Evolutionary conservation across 1,140 invertebrate genomes (phyloP).

Genomic region (Drosophila leontia): DNA sequence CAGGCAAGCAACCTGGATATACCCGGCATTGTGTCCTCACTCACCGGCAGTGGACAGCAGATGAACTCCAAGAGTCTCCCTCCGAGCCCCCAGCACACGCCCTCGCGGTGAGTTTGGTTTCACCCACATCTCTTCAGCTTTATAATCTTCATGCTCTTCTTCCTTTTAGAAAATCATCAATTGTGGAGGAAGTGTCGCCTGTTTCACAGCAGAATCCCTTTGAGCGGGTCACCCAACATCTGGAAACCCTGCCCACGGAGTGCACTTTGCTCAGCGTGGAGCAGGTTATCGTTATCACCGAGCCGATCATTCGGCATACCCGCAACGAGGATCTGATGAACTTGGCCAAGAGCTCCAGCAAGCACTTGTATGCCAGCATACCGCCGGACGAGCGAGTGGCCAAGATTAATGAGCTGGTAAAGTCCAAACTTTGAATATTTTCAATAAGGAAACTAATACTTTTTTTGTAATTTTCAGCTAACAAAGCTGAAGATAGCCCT

Average conservation of each 20-base stretch:
- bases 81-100: slow-evolving; percentile 89
- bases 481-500: slow-evolving; percentile 76
- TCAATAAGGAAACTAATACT: no score
- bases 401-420: slow-evolving; percentile 90
- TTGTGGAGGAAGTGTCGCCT: slow-evolving; percentile 51
- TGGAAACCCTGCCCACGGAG: slow-evolving; percentile 72
- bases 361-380: slow-evolving; percentile 88
- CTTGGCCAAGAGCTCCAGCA: slow-evolving; percentile 90
- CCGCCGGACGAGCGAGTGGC: slow-evolving; percentile 87
- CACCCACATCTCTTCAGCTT: background rate
- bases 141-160: background rate
- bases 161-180: slow-evolving; percentile 68
- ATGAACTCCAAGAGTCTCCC: slow-evolving; percentile 87
- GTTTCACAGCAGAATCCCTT: slow-evolving; percentile 66
- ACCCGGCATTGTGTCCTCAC: slow-evolving; percentile 85
- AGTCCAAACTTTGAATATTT: background rate
- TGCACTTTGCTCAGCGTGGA: slow-evolving; percentile 61
- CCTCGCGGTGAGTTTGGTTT: slow-evolving; percentile 65
- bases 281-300: slow-evolving; percentile 72
- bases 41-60: slow-evolving; percentile 63
- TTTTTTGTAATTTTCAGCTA: slow-evolving; percentile 41
- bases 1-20: slow-evolving; percentile 86
- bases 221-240: slow-evolving; percentile 67
- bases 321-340: slow-evolving; percentile 89
- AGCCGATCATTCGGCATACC: slow-evolving; percentile 66